These are phyloP conservation scores for Cryptus armator DNA, from an alignment of 2,888 invertebrate genomes.

Conservation along the genomic window DNA sequence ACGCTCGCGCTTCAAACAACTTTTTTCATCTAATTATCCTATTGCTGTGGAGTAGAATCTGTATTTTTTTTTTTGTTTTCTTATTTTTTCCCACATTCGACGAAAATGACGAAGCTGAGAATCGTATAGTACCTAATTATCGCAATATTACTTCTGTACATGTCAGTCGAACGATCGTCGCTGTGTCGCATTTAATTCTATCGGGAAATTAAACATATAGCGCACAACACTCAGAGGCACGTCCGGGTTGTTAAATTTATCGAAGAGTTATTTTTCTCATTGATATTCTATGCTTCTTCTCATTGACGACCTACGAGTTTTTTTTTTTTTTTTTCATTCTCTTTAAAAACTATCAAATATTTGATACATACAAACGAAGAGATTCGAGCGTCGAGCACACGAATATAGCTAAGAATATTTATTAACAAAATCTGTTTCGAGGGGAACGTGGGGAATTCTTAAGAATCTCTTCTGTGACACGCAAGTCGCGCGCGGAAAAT, in stretches of 20 bases:
- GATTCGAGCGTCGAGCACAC: slow-evolving; percentile 45
- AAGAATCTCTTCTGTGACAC: neutral
- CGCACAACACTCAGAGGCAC: slow-evolving; percentile 67
- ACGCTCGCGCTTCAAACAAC: slow-evolving; percentile 44
- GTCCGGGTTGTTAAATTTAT: slow-evolving; percentile 64
- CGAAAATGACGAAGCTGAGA: slow-evolving; percentile 26
- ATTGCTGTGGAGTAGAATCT: slow-evolving; percentile 36
- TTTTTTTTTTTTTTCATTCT: neutral
- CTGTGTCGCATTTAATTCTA: slow-evolving; percentile 7
- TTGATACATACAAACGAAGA: slow-evolving; percentile 39
- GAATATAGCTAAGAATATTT: slow-evolving; percentile 31
- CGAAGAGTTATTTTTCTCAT: slow-evolving; percentile 44
- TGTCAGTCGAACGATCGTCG: slow-evolving; percentile 29
- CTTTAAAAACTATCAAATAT: slow-evolving; percentile 16
- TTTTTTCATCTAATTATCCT: slow-evolving; percentile 12
- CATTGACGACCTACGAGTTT: slow-evolving; percentile 33
- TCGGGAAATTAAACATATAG: slow-evolving; percentile 52
- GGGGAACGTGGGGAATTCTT: neutral
- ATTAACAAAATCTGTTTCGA: slow-evolving; percentile 25
- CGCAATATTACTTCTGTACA: slow-evolving; percentile 58
- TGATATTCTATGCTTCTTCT: slow-evolving; percentile 34
- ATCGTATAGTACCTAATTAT: slow-evolving; percentile 25
- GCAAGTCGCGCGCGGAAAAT: slow-evolving; percentile 9
- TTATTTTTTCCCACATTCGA: slow-evolving; percentile 3
- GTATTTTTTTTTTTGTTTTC: neutral